Percentiles rank a stretch among this genome's conserved stretches.
phyloP scores from a whole-genome alignment of 2,888 invertebrate genomes.

The Agrotis puta region DNA sequence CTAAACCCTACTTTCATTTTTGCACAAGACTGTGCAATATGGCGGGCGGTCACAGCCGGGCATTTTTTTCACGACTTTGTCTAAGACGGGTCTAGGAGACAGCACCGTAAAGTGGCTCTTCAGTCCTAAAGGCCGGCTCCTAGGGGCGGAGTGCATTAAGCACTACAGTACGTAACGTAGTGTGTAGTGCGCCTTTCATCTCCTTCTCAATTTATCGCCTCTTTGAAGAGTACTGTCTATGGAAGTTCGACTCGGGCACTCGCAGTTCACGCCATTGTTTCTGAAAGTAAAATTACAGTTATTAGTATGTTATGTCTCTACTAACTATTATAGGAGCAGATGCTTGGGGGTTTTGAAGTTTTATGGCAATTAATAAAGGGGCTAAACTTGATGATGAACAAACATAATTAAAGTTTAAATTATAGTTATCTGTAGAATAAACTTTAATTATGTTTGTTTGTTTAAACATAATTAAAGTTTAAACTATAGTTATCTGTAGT shows the following conservation, averaged over 20 bases:
- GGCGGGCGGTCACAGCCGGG: slow-evolving; percentile 7
- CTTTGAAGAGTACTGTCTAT: slow-evolving; percentile 63
- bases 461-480: no score
- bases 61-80: slow-evolving; percentile 9
- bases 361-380: not conserved
- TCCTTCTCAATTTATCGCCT: slow-evolving; percentile 51
- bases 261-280: slow-evolving; percentile 88
- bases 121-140: slow-evolving; percentile 17
- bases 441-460: no score
- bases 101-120: slow-evolving; percentile 29
- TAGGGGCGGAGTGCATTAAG: slow-evolving; percentile 1
- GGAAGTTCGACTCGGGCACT: slow-evolving; percentile 81
- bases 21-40: slow-evolving; percentile 30
- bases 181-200: slow-evolving; percentile 34
- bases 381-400: no score
- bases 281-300: slow-evolving; percentile 67
- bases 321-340: not conserved
- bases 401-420: no score
- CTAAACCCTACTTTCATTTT: slow-evolving; percentile 14
- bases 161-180: slow-evolving; percentile 38
- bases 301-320: not conserved
- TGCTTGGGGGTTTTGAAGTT: not conserved
- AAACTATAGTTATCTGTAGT: no score
- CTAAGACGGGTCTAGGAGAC: not conserved
- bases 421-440: no score